A percentile compares a stretch with the other conserved stretches of the same genome.
Conservation (phyloP, 2,888 invertebrate genomes). For the Melieria crassipennis region DNA sequence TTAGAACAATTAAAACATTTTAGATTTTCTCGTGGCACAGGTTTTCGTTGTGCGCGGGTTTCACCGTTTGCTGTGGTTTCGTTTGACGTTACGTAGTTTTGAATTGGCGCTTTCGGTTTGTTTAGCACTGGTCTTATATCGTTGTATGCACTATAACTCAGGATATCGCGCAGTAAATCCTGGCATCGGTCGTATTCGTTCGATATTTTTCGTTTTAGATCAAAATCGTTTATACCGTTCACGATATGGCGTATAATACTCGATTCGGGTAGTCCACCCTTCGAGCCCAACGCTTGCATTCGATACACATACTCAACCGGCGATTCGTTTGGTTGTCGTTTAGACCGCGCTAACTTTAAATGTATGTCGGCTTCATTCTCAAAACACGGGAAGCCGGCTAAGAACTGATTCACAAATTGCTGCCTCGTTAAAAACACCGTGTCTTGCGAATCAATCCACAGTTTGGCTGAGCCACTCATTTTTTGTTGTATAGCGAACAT, state of each 20-base stretch:
- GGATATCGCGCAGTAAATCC: slow-evolving; percentile 31
- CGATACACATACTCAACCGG: slow-evolving; percentile 26
- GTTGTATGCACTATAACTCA: slow-evolving; percentile 31
- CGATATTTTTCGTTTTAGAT: slow-evolving; percentile 29
- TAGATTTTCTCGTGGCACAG: background rate
- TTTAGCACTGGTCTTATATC: slow-evolving; percentile 9
- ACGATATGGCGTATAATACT: slow-evolving; percentile 29
- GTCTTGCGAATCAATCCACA: slow-evolving; percentile 6
- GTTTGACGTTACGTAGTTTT: background rate
- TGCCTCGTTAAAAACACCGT: slow-evolving; percentile 19
- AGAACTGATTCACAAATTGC: slow-evolving; percentile 25
- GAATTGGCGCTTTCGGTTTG: slow-evolving; percentile 8
- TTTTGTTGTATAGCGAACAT: slow-evolving; percentile 16
- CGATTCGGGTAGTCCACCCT: slow-evolving; percentile 22
- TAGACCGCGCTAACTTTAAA: slow-evolving; percentile 7
- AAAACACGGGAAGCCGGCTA: slow-evolving; percentile 14
- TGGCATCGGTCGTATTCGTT: slow-evolving; percentile 31
- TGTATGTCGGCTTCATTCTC: slow-evolving; percentile 12
- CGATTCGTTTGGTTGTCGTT: background rate
- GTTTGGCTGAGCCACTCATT: slow-evolving; percentile 1
- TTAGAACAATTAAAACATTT: slow-evolving; percentile 33
- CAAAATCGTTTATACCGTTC: slow-evolving; percentile 30
- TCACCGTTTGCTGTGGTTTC: background rate
- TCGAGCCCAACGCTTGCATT: slow-evolving; percentile 23
- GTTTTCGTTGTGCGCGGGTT: no score